Evolutionary conservation across 2,888 invertebrate genomes (phyloP), one percentile per base, ranked within the genome.

Genomic region (Cataglyphis altisquamis): DNA sequence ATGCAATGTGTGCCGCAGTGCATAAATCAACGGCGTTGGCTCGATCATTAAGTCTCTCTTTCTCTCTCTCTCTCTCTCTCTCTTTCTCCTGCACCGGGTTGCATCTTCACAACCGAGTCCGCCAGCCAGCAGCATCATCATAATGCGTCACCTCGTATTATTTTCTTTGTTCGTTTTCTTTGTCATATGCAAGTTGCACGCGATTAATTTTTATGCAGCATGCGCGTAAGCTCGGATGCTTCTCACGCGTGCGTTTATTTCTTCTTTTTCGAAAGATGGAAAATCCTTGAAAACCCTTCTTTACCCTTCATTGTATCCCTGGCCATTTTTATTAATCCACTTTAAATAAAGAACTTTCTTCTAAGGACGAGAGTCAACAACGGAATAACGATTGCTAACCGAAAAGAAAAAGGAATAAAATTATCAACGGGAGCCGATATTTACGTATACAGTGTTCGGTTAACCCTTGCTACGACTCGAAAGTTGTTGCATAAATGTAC

Each of bases 11-110:
- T 77, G 86, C 82, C 84, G 60, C 66, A 82, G 87, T 86, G 84
- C 87, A 90, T 91, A 91, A 91, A 89, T 91, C 87, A 89, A 83
- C 66, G 75, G 63, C 74, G 80, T 48, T 86, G 70, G 85, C 78
- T 62, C 66, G 85, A 88, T 90, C 90, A 88, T 90, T 91, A 90
- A 86, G 80, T 55, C 82, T 75, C 68, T 62, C 60, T 21, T 21
- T 21, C 25, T 25, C 25, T 25, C 25, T 25, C 25, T 25, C 25
- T 25, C 25, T 25, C 25, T 55, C 82, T 75, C 66, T 62, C 60
- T 66, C 82, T 84, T 88, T 83, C 48, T 52, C 48, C 75, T 67
- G 66, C 78, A 48, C 63, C 72, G 64, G 74, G n/a, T 48, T 66
- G 48, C 48, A 74, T 75, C 80, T 70, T n/a, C n/a, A 21, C 25